phyloP scores from a whole-genome alignment of 2,113 vertebrate genomes.

The Nannospalax galili region DNA sequence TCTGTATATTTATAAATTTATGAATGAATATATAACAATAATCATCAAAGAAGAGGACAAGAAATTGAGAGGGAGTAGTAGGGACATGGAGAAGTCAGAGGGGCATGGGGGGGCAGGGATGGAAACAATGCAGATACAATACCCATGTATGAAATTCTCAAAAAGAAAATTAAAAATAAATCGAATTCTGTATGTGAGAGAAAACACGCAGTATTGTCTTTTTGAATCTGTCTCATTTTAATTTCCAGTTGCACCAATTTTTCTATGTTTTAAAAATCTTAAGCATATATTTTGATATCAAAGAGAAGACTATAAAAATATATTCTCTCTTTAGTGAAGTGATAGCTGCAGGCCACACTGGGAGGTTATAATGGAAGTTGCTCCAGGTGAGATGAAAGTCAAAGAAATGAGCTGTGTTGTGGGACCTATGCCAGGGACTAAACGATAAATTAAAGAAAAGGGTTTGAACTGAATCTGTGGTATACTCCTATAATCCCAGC shows the following conservation, averaged over 20 bases:
- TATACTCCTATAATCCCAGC: no score
- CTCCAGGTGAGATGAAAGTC: background rate
- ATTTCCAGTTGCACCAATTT: no score
- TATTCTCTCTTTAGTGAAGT: slow-evolving; percentile 14
- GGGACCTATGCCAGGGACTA: background rate
- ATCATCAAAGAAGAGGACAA: no score
- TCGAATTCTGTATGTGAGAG: background rate
- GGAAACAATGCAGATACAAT: no score
- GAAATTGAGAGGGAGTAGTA: no score
- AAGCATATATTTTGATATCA: background rate
- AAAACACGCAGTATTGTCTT: background rate
- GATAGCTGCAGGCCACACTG: background rate
- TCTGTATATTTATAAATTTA: no score
- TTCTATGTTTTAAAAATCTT: background rate
- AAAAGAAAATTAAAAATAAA: no score
- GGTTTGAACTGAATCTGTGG: background rate
- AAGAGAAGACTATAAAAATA: slow-evolving; percentile 15
- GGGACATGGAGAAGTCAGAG: no score
- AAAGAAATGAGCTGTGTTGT: background rate
- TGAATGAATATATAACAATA: no score
- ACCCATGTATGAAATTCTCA: no score
- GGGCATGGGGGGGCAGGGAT: no score
- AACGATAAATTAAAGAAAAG: background rate
- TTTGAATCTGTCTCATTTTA: background rate
- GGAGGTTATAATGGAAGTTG: background rate